A percentile compares a stretch with the other conserved stretches of the same genome.
Evolutionary conservation across 2,888 invertebrate species (phyloP).

Genomic region (Trissonchulus latispiculum): DNA sequence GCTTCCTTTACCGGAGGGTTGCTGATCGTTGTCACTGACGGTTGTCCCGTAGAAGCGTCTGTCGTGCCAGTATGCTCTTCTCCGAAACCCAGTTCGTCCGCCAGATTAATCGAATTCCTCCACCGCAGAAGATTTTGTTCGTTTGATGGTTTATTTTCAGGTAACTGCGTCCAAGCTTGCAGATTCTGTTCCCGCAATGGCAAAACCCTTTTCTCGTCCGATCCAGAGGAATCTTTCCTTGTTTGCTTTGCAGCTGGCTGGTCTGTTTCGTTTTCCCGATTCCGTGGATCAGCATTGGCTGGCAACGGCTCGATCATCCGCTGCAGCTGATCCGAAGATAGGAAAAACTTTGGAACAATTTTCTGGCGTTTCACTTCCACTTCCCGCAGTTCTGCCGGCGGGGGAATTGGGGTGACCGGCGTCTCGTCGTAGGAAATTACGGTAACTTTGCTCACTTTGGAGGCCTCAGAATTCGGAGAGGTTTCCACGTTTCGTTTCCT

Average conservation of each 20-base stretch:
- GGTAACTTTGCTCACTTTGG: background rate
- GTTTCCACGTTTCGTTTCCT: too few species aligned
- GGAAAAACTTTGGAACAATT: background rate
- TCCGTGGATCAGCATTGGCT: background rate
- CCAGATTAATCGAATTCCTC: constrained; percentile 23
- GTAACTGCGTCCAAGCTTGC: constrained; percentile 18
- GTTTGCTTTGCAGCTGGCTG: background rate
- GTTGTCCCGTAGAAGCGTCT: background rate
- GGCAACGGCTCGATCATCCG: constrained; percentile 12
- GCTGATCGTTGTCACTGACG: too few species aligned
- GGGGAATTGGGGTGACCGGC: background rate
- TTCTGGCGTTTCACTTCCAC: constrained; percentile 13
- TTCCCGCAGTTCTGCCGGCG: background rate
- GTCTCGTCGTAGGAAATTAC: background rate
- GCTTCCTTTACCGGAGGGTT: too few species aligned
- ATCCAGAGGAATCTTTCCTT: background rate
- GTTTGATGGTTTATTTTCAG: constrained; percentile 12
- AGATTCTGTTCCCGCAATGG: constrained; percentile 22
- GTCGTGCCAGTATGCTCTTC: background rate
- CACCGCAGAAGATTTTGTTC: constrained; percentile 23
- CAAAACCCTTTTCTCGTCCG: background rate
- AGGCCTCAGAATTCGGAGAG: background rate
- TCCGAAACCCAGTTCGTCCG: constrained; percentile 17
- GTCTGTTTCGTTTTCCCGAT: background rate
- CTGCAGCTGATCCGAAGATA: constrained; percentile 20